Base-by-base conservation (phyloP, 2,113 vertebrate species). In the Cathartes aura region DNA sequence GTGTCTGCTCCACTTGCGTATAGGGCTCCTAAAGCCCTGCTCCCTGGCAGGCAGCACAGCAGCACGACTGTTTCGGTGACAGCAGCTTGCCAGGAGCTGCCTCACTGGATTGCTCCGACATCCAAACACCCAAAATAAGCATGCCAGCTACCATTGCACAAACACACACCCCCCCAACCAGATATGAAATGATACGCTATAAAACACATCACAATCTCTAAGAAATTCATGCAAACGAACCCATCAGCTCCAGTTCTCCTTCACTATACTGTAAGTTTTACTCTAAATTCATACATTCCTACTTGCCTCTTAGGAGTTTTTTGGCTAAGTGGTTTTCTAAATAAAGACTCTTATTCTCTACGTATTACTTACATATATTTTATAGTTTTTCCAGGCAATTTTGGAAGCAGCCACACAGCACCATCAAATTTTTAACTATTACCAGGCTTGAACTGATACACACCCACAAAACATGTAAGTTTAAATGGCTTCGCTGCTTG, bases 31-130 rank as follows among this genome's bases (percentile, higher is more conserved):
- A 67, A 47, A 85, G 87, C 50, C 92, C 73, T 40, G 23, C 47
- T 91, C 85, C 89, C 93, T 9, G 62, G 92, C 82, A 91, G 59
- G 45, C 87, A 52, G 92, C 34, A 36, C 82, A 48, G 45, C 83
- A 47, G 93, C 53, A 55, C 52, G 14, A 20, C 58, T 38, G 72
- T 17, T 73, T 63, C 32, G 15, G 53, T 36, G 94, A 93, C 59
- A 85, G 83, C 48, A 48, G 91, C 52, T 16, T 42, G 82, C 84
- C 94, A 81, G 87, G 93, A 84, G 79, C 95, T 82, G 81, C 85
- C 95, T 97, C 73, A 40, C 6, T 23, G 71, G 42, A 76, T 30
- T 22, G 82, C 82, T 90, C 89, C 17, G 7, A 60, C 91, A 76
- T 59, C 89, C 87, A 60, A 63, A 80, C 81, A 30, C 66, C 58